Percentiles rank a stretch among this genome's conserved stretches.
Evolutionary conservation across 1,140 invertebrate genomes (phyloP).

Genomic region (Drosophila seguyi): DNA sequence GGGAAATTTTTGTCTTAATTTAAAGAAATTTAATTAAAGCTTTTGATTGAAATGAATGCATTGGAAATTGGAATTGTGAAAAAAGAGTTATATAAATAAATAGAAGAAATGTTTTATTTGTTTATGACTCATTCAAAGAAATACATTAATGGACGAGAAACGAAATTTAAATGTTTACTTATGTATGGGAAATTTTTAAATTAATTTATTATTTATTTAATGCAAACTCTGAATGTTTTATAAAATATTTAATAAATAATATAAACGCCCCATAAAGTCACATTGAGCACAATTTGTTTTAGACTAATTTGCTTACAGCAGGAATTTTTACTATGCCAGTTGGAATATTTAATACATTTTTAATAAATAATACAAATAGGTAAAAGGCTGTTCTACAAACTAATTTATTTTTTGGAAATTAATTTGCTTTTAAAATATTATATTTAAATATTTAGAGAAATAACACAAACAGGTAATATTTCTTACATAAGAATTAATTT

Average conservation of each 20-base stretch:
- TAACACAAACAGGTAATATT: neutral
- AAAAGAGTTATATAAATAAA: neutral
- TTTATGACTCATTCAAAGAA: neutral
- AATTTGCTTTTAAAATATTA: no score
- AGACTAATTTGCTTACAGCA: no score
- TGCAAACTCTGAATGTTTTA: fast-evolving
- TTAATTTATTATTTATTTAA: neutral
- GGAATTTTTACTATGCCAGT: no score
- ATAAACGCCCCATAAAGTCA: no score
- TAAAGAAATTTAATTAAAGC: neutral
- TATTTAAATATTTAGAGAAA: neutral
- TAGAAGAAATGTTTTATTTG: neutral
- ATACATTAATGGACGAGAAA: neutral
- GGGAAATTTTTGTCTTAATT: neutral
- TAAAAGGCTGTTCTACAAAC: no score
- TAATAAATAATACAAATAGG: neutral
- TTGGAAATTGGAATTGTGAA: neutral
- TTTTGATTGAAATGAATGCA: neutral
- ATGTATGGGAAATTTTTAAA: no score
- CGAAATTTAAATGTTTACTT: neutral
- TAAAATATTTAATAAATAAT: no score
- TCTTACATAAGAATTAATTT: no score
- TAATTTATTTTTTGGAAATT: no score
- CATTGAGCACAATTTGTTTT: no score
- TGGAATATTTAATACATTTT: no score